Conservation (phyloP, 2,888 invertebrate species). For the Rhagium mordax region DNA sequence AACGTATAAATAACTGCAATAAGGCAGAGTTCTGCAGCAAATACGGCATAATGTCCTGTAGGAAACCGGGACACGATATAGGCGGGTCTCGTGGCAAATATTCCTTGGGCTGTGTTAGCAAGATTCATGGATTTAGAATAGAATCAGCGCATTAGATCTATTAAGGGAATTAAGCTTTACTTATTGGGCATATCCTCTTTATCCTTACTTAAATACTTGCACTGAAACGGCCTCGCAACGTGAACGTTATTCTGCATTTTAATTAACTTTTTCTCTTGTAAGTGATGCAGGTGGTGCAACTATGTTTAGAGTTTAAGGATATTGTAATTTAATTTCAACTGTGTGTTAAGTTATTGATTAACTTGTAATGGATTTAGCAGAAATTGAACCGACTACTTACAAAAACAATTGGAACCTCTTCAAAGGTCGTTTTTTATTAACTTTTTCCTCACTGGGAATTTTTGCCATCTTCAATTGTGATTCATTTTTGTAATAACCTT, state of each 20-base stretch:
- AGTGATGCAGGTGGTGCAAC: background rate
- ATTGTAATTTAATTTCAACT: no score
- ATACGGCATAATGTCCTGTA: conserved; percentile 61
- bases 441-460: no score
- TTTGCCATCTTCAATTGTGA: no score
- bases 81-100: conserved; percentile 65
- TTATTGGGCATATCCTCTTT: conserved; percentile 26
- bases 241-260: background rate
- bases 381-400: no score
- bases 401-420: no score
- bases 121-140: conserved; percentile 64
- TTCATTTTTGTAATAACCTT: no score
- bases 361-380: no score
- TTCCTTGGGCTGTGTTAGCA: conserved; percentile 64
- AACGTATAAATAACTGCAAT: conserved; percentile 62
- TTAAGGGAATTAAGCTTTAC: conserved; percentile 45
- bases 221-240: background rate
- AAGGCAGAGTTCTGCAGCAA: conserved; percentile 57
- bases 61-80: conserved; percentile 65
- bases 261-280: background rate
- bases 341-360: no score
- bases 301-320: background rate
- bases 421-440: no score
- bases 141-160: conserved; percentile 47
- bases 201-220: background rate